Percentiles rank a stretch among this genome's conserved stretches.
phyloP scores from a whole-genome alignment of 1,140 invertebrate species.

The Piezodorus guildinii region DNA sequence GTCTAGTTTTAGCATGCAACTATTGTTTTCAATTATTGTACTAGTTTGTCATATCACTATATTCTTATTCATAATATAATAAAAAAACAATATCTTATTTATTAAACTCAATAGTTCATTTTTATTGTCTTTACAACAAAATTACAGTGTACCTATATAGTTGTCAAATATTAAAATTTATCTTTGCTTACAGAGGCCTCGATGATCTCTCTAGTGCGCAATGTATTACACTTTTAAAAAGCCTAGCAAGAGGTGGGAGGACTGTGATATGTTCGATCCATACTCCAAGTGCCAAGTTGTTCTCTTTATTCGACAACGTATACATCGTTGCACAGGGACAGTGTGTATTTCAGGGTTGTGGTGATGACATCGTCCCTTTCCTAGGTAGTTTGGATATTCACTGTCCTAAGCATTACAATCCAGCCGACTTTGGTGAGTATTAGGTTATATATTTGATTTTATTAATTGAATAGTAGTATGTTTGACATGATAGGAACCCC shows the following conservation, averaged over 20 bases:
- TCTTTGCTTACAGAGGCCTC: conserved; percentile 46
- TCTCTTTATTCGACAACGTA: conserved; percentile 63
- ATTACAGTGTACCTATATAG: too few species aligned
- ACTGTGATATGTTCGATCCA: conserved; percentile 87
- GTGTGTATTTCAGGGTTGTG: conserved; percentile 59
- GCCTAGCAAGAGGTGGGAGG: conserved; percentile 63
- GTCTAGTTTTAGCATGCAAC: too few species aligned
- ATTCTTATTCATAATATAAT: too few species aligned
- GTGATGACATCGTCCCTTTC: conserved; percentile 54
- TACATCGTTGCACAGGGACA: conserved; percentile 61
- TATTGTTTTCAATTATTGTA: too few species aligned
- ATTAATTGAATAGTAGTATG: too few species aligned
- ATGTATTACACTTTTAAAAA: conserved; percentile 59
- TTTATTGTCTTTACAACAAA: too few species aligned
- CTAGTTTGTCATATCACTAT: too few species aligned
- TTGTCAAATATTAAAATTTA: conserved; percentile 14
- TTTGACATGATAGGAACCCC: too few species aligned
- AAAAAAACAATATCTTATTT: too few species aligned
- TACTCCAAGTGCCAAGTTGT: conserved; percentile 71
- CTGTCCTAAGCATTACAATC: conserved; percentile 67
- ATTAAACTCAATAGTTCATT: too few species aligned
- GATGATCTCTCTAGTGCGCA: conserved; percentile 66
- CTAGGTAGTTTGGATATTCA: conserved; percentile 48
- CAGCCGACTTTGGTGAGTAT: conserved; percentile 65
- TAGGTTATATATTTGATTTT: neutral